A percentile compares a stretch with the other conserved stretches of the same genome.
Evolutionary conservation across 2,113 vertebrate genomes (phyloP).

Genomic region (Steatornis caripensis): DNA sequence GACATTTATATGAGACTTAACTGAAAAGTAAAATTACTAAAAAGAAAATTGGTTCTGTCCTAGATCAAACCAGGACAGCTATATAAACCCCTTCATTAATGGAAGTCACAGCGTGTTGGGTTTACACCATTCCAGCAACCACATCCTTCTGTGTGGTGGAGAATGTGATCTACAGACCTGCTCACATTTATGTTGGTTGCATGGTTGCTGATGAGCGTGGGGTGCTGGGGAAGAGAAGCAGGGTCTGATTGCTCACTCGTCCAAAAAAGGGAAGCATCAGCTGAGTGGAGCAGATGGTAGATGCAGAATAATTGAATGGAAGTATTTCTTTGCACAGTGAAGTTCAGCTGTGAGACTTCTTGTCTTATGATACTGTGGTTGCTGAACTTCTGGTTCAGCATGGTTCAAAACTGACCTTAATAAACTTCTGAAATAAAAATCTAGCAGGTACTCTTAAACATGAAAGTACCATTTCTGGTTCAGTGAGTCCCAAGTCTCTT

Average conservation of each 20-base stretch:
- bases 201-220: not conserved
- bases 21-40: no score
- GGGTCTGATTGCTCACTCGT: not conserved
- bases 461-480: not conserved
- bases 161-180: not conserved
- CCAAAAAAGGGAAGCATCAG: not conserved
- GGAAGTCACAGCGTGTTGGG: not conserved
- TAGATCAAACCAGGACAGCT: no score
- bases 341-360: not conserved
- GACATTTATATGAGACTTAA: no score
- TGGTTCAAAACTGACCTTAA: not conserved
- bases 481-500: not conserved
- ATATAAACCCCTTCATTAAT: not conserved
- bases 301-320: not conserved
- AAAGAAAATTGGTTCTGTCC: no score
- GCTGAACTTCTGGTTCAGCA: not conserved
- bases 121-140: not conserved
- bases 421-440: not conserved
- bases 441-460: not conserved
- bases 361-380: not conserved
- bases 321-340: not conserved
- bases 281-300: not conserved
- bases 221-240: not conserved
- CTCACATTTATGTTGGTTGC: rapidly evolving
- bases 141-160: not conserved